A percentile compares a stretch with the other conserved stretches of the same genome.
Evolutionary conservation across 2,797 vertebrate genomes (phyloP).

Genomic region (Anisognathus igniventris): DNA sequence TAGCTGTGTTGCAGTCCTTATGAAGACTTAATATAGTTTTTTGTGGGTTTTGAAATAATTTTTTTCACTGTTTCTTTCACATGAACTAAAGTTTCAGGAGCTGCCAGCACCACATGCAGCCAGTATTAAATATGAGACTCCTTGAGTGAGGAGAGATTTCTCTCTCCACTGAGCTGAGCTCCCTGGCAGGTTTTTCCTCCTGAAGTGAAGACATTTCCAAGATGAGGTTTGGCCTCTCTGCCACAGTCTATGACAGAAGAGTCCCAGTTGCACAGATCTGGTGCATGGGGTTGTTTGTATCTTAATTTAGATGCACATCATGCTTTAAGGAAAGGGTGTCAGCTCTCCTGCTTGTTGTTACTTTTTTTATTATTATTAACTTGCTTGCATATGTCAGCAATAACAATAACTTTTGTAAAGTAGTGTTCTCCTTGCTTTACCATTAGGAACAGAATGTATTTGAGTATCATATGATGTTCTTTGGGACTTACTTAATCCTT

Average conservation of each 20-base stretch:
- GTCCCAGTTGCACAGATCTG: accelerated
- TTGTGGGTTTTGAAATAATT: accelerated
- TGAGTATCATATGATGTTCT: neutral
- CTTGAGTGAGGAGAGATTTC: neutral
- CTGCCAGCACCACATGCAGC: neutral
- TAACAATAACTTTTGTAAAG: neutral
- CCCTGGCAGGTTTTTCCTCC: neutral
- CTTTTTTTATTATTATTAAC: neutral
- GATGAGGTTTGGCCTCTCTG: neutral
- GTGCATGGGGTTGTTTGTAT: neutral
- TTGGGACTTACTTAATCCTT: neutral
- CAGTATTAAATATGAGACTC: neutral
- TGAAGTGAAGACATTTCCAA: neutral
- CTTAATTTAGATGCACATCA: neutral
- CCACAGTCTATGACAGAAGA: neutral
- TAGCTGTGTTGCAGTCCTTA: neutral
- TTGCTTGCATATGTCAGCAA: neutral
- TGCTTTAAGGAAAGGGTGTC: neutral
- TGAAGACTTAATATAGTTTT: neutral
- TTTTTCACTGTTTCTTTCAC: neutral
- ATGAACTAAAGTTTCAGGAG: neutral
- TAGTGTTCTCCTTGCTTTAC: neutral
- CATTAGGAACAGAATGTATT: neutral
- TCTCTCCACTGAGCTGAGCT: neutral
- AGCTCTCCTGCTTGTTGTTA: neutral